Conservation (phyloP, 2,888 invertebrate genomes). For the Melieria picta region DNA sequence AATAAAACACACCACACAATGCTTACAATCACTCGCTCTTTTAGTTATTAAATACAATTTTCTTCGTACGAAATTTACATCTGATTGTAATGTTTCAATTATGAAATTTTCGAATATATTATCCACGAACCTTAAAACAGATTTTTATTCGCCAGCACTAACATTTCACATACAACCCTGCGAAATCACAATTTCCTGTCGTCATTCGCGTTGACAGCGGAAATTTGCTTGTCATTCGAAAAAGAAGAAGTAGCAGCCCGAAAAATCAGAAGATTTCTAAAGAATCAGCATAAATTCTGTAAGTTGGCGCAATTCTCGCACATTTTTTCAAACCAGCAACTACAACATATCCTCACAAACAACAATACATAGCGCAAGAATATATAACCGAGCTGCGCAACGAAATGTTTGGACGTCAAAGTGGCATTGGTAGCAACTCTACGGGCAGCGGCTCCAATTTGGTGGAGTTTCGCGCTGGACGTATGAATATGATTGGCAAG, state of each 20-base stretch:
- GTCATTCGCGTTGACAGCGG: conserved; percentile 13
- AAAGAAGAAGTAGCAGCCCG: not conserved
- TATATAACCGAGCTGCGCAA: too few relatives aligned
- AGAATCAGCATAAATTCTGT: not conserved
- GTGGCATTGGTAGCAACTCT: conserved; percentile 79
- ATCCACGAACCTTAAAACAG: too few relatives aligned
- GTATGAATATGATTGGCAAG: conserved; percentile 89
- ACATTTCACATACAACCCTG: not conserved
- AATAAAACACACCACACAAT: too few relatives aligned
- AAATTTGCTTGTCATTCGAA: conserved; percentile 37
- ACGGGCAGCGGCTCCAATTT: conserved; percentile 88
- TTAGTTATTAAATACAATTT: too few relatives aligned
- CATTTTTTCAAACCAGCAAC: not conserved
- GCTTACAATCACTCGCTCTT: too few relatives aligned
- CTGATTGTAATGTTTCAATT: too few relatives aligned
- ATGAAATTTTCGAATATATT: too few relatives aligned
- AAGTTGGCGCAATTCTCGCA: not conserved
- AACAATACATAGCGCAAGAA: too few relatives aligned
- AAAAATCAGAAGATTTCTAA: not conserved
- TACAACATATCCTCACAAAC: too few relatives aligned
- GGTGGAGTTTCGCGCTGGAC: conserved; percentile 95
- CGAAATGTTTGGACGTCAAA: conserved; percentile 66
- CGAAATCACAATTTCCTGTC: not conserved
- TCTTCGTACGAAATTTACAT: too few relatives aligned
- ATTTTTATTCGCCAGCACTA: too few relatives aligned